phyloP scores from a whole-genome alignment of 2,888 invertebrate genomes.

The Psylliodes chrysocephalus region DNA sequence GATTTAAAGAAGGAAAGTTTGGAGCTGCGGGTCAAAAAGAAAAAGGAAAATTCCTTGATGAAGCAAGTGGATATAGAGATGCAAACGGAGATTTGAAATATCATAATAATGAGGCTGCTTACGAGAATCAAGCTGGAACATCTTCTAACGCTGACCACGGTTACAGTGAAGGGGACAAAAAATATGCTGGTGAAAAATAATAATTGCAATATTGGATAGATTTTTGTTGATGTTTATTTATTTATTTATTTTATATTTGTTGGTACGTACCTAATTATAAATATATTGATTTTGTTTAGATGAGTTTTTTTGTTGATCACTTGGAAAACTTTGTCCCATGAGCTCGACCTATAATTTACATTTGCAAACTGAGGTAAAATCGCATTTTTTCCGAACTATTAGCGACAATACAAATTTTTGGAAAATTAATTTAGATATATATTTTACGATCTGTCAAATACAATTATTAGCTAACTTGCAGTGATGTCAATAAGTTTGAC shows the following conservation, averaged over 20 bases:
- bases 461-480: too few species aligned
- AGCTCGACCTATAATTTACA: too few species aligned
- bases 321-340: too few species aligned
- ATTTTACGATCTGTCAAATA: too few species aligned
- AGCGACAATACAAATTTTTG: too few species aligned
- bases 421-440: too few species aligned
- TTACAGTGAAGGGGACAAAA: not conserved
- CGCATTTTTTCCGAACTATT: too few species aligned
- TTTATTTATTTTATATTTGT: constrained; percentile 10
- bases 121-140: constrained; percentile 67
- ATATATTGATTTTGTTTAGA: not conserved
- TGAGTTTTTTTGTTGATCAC: too few species aligned
- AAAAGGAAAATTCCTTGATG: constrained; percentile 64
- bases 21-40: constrained; percentile 70
- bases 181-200: constrained; percentile 7
- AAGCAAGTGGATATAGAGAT: constrained; percentile 68
- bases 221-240: not conserved
- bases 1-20: constrained; percentile 66
- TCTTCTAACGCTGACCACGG: constrained; percentile 62
- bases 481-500: too few species aligned
- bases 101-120: constrained; percentile 68
- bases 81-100: constrained; percentile 70
- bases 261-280: not conserved
- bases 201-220: not conserved
- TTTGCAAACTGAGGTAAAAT: too few species aligned